Percentiles rank a stretch among this genome's conserved stretches.
phyloP scores from a whole-genome alignment of 2,113 vertebrate species.

The Miniopterus natalensis region DNA sequence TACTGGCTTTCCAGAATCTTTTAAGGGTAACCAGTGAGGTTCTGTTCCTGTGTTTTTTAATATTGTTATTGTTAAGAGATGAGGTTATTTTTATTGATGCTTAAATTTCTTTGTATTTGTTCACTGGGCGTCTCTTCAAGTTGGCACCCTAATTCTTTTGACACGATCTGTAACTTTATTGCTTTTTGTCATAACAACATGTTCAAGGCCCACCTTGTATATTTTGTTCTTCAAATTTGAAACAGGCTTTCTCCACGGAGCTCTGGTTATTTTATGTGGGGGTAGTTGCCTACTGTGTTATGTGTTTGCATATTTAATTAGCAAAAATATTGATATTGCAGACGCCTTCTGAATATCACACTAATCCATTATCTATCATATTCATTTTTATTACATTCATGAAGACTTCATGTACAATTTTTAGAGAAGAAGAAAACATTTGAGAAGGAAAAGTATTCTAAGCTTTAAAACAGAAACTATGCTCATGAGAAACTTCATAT shows the following conservation, averaged over 20 bases:
- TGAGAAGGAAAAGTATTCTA: constrained; percentile 3
- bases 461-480: constrained; percentile 1
- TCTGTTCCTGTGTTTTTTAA: constrained; percentile 13
- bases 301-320: neutral
- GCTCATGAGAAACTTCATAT: neutral
- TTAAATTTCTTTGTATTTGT: neutral
- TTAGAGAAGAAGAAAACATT: constrained; percentile 11
- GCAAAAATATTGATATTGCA: neutral
- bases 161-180: neutral
- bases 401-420: neutral
- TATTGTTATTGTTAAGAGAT: neutral
- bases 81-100: neutral
- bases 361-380: neutral
- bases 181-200: neutral
- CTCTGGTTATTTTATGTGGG: neutral
- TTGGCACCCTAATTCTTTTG: constrained; percentile 7
- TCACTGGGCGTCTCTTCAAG: neutral
- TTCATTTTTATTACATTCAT: neutral
- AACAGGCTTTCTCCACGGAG: neutral
- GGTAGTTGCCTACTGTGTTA: neutral
- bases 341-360: neutral
- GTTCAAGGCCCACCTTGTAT: neutral
- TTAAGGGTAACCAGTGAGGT: neutral
- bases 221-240: neutral
- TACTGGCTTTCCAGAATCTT: neutral